Conservation (phyloP, 2,113 vertebrate species). For the Choloepus hoffmanni region DNA sequence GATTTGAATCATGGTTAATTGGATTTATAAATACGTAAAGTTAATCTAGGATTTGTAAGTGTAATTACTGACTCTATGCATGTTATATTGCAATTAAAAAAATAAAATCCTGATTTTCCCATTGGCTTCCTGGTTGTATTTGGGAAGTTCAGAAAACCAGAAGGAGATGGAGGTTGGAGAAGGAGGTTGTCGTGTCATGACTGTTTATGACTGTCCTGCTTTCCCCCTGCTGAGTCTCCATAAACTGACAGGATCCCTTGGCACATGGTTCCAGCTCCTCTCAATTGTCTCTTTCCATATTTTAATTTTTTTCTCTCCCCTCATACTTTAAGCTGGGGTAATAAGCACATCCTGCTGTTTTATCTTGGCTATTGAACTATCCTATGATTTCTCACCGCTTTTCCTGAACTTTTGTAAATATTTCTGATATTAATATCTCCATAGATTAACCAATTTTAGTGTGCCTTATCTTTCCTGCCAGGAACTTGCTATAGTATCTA, state of each 20-base stretch:
- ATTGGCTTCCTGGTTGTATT: neutral
- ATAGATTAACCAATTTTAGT: neutral
- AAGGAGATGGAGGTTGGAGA: neutral
- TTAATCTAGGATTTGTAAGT: neutral
- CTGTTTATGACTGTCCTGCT: too few species aligned
- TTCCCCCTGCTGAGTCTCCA: neutral
- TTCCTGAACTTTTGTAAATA: neutral
- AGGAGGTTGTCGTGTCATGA: fast-evolving
- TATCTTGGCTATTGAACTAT: too few species aligned
- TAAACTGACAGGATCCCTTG: neutral
- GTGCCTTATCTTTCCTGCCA: neutral
- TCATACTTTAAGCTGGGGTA: neutral
- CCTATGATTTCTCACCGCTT: neutral
- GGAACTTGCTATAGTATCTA: neutral
- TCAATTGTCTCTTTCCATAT: neutral
- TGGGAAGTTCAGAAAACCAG: neutral
- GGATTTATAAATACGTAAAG: neutral
- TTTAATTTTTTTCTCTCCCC: too few species aligned
- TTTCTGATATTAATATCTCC: neutral
- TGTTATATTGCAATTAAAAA: neutral
- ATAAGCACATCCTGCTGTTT: neutral
- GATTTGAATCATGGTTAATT: neutral
- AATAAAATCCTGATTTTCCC: neutral
- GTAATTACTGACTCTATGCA: neutral
- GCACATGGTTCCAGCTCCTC: neutral